Conservation (phyloP, 2,797 vertebrate genomes). For the Amphiprion clarkii region DNA sequence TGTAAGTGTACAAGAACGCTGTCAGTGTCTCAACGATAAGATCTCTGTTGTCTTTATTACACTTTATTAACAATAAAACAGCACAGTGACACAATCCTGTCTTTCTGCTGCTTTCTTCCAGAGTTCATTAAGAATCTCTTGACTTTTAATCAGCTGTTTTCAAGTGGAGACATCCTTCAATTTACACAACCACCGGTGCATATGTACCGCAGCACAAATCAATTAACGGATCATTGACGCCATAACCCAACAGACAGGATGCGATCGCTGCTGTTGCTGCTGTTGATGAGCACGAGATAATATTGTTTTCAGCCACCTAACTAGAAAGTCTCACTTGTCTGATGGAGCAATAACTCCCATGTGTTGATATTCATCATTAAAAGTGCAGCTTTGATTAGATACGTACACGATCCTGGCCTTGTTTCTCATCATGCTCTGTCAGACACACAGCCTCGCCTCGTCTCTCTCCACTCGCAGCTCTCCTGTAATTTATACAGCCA, state of each 20-base stretch:
- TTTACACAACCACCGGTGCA: neutral
- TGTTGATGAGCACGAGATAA: neutral
- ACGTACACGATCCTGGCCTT: slow-evolving; percentile 34
- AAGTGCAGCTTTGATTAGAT: slow-evolving; percentile 37
- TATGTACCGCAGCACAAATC: neutral
- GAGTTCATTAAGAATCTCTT: neutral
- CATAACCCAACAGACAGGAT: neutral
- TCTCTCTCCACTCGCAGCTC: neutral
- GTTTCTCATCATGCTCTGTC: slow-evolving; percentile 36
- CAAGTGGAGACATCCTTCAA: neutral
- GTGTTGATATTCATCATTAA: slow-evolving; percentile 40
- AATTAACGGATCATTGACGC: neutral
- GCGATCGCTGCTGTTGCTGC: neutral
- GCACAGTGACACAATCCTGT: neutral
- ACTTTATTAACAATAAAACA: neutral
- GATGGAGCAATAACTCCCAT: slow-evolving; percentile 27
- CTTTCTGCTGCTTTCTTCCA: neutral
- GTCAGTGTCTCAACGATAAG: neutral
- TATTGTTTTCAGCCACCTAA: slow-evolving; percentile 9
- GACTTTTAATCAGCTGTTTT: neutral
- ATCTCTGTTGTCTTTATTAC: neutral
- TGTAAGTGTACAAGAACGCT: neutral
- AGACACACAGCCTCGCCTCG: slow-evolving; percentile 4
- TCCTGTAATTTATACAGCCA: slow-evolving; percentile 26
- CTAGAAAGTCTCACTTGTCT: slow-evolving; percentile 11